Base-by-base conservation (phyloP, 2,888 invertebrate species). In the Pterostichus madidus region DNA sequence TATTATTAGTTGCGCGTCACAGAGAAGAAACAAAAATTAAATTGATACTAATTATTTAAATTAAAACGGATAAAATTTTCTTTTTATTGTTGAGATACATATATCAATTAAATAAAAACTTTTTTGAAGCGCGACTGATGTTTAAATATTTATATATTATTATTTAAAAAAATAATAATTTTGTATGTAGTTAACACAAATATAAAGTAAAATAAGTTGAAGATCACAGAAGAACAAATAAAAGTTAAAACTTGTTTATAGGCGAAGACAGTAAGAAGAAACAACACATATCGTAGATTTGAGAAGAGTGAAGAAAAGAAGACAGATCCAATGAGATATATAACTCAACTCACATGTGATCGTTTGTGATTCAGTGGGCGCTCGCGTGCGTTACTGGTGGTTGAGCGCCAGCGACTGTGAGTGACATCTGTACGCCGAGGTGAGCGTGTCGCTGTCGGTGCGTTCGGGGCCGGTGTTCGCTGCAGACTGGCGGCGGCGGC, bases 401-500 rank as follows among this genome's bases (percentile, higher is more conserved):
- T 73, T n/a, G 73, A 44, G 71, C 46, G 68, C 46, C 15, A 52
- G 52, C 32, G 52, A 52, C 68, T 80, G 53, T 52, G 80, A 64
- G 80, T 53, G 80, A 71, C 68, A 71, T 80, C 46, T 44, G 80
- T 46, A 61, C 52, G 49, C 39, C 11, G 77, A 56, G 15, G 35
- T 13, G 32, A 76, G 49, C 49, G 79, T 46, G 80, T 49, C 52
- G 64, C 32, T n/a, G 61, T 61, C 79, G 49, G 75, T 75, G 82
- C 75, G 64, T 44, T 31, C 46, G 44, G n/a, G 75, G 49, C 76
- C 80, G 86, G 85, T 85, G 86, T 86, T 86, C 86, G 86, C 84
- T 86, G 88, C 87, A 86, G 86, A 88, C 88, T 88, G 88, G 86
- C 87, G 85, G 85, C 87, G 88, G 87, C 87, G 87, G 88, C 87